These are phyloP conservation scores for Lepidochrysops patricia DNA, from an alignment of 2,888 invertebrate genomes.

Conservation along the genomic window DNA sequence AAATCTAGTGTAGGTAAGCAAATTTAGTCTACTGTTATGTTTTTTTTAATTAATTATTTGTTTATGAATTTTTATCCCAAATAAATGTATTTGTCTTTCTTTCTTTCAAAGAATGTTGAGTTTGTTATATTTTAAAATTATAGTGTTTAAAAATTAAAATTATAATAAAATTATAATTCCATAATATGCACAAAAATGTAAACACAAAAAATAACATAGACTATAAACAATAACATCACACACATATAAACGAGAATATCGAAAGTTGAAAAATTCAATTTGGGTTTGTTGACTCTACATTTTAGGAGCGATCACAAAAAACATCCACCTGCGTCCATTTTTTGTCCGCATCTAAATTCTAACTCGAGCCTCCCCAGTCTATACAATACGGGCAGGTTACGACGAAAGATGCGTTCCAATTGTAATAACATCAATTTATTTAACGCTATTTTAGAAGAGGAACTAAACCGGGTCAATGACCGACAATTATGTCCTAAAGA, in stretches of 20 bases:
- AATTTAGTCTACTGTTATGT: too few relatives aligned
- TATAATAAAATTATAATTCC: too few relatives aligned
- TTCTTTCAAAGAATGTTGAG: too few relatives aligned
- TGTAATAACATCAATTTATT: conserved; percentile 74
- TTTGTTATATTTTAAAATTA: too few relatives aligned
- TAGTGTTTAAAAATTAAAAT: too few relatives aligned
- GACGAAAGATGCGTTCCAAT: conserved; percentile 60
- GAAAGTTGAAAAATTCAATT: not conserved
- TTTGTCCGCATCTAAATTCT: conserved; percentile 22
- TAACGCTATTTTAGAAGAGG: conserved; percentile 71
- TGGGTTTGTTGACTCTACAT: conserved; percentile 17
- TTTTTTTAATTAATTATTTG: too few relatives aligned
- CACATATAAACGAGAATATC: not conserved
- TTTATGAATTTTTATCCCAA: too few relatives aligned
- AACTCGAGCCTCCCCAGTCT: conserved; percentile 31
- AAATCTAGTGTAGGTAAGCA: too few relatives aligned
- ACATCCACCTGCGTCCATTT: conserved; percentile 41
- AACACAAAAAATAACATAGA: not conserved
- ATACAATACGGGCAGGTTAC: conserved; percentile 49
- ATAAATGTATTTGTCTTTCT: too few relatives aligned
- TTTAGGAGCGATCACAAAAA: conserved; percentile 27
- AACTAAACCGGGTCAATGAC: conserved; percentile 67
- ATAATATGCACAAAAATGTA: too few relatives aligned
- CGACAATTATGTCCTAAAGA: conserved; percentile 70
- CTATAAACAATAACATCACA: not conserved